phyloP scores from a whole-genome alignment of 2,888 invertebrate genomes.

The Drosophila rellima region DNA sequence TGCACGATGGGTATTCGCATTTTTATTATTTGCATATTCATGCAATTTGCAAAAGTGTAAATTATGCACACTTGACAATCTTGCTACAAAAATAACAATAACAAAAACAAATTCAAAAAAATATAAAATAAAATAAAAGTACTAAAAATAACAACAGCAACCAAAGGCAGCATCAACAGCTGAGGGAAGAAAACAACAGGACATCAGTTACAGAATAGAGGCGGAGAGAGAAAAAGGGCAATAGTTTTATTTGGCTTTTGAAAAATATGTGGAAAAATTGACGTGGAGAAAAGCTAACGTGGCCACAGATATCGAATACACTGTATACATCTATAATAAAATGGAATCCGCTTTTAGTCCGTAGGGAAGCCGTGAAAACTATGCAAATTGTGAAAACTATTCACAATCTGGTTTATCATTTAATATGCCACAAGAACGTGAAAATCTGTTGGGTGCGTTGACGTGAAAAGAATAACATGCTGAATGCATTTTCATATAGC shows the following conservation, averaged over 20 bases:
- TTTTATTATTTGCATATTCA: conserved; percentile 72
- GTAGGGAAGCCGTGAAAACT: conserved; percentile 17
- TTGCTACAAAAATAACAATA: conserved; percentile 65
- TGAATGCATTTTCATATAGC: background rate
- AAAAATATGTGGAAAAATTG: conserved; percentile 56
- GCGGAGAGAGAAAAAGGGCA: background rate
- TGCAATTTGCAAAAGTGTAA: conserved; percentile 75
- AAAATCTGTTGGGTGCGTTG: conserved; percentile 14
- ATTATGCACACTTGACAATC: conserved; percentile 77
- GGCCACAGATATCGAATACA: conserved; percentile 34
- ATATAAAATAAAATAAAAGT: too few species aligned
- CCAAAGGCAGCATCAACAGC: conserved; percentile 7
- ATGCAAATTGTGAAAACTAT: conserved; percentile 29
- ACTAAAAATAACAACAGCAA: conserved; percentile 11
- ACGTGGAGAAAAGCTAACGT: conserved; percentile 12
- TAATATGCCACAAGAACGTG: conserved; percentile 2
- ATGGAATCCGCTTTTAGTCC: conserved; percentile 12
- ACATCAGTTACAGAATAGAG: conserved; percentile 7
- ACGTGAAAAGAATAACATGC: conserved; percentile 6
- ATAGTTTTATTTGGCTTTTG: conserved; percentile 14
- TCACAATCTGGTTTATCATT: conserved; percentile 28
- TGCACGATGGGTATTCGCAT: conserved; percentile 40
- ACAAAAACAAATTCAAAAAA: conserved; percentile 14
- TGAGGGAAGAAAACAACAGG: conserved; percentile 40
- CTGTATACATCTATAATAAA: conserved; percentile 24